Conservation (phyloP, 2,797 vertebrate genomes). For the Strix occidentalis region DNA sequence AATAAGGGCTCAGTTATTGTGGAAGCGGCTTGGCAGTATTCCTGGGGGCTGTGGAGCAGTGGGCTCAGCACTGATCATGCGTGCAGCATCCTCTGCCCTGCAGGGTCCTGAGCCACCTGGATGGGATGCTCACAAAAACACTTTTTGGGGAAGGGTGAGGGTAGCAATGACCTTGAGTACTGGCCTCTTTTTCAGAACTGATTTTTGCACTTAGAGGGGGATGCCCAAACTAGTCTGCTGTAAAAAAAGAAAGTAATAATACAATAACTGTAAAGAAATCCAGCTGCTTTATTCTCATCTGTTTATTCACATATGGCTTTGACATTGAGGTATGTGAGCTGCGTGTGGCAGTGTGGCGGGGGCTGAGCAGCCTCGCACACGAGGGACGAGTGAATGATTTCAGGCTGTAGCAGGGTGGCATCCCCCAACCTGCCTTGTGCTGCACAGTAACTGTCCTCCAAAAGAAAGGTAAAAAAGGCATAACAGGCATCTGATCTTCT, state of each 20-base stretch:
- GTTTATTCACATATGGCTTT: background rate
- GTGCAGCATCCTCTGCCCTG: background rate
- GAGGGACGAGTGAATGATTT: background rate
- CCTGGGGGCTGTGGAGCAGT: background rate
- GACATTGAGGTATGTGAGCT: background rate
- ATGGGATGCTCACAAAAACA: background rate
- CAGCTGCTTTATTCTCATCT: background rate
- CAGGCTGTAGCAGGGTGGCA: background rate
- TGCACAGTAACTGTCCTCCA: background rate
- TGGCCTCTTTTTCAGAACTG: background rate
- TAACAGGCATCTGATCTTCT: background rate
- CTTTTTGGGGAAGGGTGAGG: background rate
- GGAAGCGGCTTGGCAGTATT: background rate
- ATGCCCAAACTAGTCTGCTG: background rate
- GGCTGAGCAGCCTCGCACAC: background rate
- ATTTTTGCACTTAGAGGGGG: background rate
- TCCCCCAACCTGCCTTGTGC: background rate
- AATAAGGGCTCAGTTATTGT: constrained; percentile 22
- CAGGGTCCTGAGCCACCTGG: background rate
- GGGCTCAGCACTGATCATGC: background rate
- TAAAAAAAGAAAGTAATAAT: background rate
- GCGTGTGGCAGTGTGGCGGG: rapidly evolving
- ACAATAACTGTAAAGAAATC: background rate
- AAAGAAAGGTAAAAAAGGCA: background rate
- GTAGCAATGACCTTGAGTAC: background rate